These are phyloP conservation scores for Chrysaora quinquecirrha DNA, from an alignment of 30 jellyfish, hydroid and myxozoan genomes.

Conservation along the genomic window DNA sequence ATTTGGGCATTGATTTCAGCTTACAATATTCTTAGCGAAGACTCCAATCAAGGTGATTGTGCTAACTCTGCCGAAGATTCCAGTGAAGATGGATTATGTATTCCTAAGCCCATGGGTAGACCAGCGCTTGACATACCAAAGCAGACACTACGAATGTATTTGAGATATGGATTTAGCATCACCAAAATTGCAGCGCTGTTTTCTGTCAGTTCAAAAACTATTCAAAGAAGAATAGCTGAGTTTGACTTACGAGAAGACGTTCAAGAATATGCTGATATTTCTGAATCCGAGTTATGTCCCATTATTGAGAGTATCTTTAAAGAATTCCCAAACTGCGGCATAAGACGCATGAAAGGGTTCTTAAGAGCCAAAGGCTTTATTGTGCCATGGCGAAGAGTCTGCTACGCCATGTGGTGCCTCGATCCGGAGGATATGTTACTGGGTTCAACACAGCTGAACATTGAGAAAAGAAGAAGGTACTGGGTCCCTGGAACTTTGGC, in stretches of 20 bases:
- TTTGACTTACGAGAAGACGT: not conserved
- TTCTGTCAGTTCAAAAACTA: not conserved
- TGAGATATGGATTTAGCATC: not conserved
- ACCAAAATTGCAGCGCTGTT: not conserved
- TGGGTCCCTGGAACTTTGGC: slow-evolving; percentile 45
- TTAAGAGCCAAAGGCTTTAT: slow-evolving; percentile 24
- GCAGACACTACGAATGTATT: not conserved
- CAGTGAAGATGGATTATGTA: too few relatives aligned
- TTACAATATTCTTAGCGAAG: not conserved
- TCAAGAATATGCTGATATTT: not conserved
- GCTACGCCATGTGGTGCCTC: slow-evolving; percentile 48
- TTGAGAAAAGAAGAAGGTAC: slow-evolving; percentile 18
- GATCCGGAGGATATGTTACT: slow-evolving; percentile 58
- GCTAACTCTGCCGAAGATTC: too few relatives aligned
- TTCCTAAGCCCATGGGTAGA: too few relatives aligned
- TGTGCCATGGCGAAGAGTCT: slow-evolving; percentile 36
- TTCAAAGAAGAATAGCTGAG: not conserved
- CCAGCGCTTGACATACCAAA: not conserved
- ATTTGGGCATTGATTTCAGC: not conserved
- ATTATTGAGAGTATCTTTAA: not conserved
- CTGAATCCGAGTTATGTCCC: not conserved
- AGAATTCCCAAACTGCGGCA: slow-evolving; percentile 64
- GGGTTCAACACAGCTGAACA: slow-evolving; percentile 38
- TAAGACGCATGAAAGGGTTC: slow-evolving; percentile 52
- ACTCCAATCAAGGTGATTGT: too few relatives aligned